These are phyloP conservation scores for Hydrotaea diabolus DNA, from an alignment of 2,888 invertebrate genomes.

Conservation along the genomic window DNA sequence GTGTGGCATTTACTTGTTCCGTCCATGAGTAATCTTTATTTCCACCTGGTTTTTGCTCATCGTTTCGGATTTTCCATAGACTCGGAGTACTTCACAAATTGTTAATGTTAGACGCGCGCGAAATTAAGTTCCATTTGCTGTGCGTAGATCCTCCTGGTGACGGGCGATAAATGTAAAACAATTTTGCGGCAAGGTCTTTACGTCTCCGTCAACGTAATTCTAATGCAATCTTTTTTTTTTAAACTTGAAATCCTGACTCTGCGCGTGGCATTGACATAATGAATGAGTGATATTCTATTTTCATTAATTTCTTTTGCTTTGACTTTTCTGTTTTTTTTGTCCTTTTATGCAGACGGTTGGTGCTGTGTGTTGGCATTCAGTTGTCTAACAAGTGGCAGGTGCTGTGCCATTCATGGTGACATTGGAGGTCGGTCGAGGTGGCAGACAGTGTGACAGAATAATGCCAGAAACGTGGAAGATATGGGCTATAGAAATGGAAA, in stretches of 20 bases:
- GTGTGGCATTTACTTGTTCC: not conserved
- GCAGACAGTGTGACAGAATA: not conserved
- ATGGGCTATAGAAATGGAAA: not conserved
- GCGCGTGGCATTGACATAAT: conserved; percentile 50
- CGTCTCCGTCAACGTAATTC: not conserved
- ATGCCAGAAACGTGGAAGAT: too few relatives aligned
- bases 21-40: not conserved
- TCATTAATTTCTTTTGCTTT: conserved; percentile 42
- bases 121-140: not conserved
- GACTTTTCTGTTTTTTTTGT: not conserved
- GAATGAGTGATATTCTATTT: conserved; percentile 39
- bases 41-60: not conserved
- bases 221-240: conserved; percentile 31
- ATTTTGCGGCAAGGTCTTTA: not conserved
- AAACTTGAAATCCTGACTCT: conserved; percentile 6
- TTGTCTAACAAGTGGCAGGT: conserved; percentile 21
- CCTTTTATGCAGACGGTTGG: not conserved
- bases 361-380: not conserved
- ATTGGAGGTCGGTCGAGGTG: not conserved
- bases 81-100: not conserved
- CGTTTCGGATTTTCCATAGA: not conserved
- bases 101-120: not conserved
- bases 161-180: not conserved
- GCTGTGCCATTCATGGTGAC: not conserved
- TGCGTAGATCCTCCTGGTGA: not conserved